Evolutionary conservation across 2,113 vertebrate genomes (phyloP).

Genomic region (Cebidichthys violaceus): DNA sequence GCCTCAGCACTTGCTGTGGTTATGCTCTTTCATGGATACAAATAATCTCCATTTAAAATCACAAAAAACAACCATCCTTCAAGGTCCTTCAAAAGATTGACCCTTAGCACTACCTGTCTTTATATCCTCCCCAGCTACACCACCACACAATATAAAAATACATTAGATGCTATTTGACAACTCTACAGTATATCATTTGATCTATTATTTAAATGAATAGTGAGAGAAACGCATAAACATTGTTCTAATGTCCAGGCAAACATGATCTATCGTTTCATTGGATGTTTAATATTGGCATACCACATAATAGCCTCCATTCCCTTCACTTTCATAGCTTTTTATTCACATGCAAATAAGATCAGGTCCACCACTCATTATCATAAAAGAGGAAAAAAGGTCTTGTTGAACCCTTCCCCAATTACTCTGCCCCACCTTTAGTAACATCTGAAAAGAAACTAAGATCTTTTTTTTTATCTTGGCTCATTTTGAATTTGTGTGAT

Average conservation of each 20-base stretch:
- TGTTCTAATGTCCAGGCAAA: slow-evolving; percentile 27
- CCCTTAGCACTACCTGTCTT: not conserved
- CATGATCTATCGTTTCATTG: slow-evolving; percentile 43
- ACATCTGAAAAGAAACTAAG: slow-evolving; percentile 41
- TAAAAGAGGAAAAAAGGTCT: slow-evolving; percentile 29
- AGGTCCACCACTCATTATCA: slow-evolving; percentile 40
- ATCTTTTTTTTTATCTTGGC: slow-evolving; percentile 52
- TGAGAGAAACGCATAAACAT: not conserved
- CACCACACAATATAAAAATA: not conserved
- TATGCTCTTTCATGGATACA: not conserved
- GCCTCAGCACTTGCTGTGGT: not conserved
- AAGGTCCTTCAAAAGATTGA: not conserved
- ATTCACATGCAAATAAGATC: slow-evolving; percentile 71
- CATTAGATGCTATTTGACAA: too few relatives aligned
- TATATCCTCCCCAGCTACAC: not conserved
- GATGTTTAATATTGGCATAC: slow-evolving; percentile 54
- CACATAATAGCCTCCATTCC: slow-evolving; percentile 45
- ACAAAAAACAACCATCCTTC: not conserved
- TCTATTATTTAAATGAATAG: not conserved
- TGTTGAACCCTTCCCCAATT: slow-evolving; percentile 24
- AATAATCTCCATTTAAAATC: slow-evolving; percentile 15
- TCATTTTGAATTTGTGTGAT: slow-evolving; percentile 27
- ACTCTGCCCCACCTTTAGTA: not conserved
- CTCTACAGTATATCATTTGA: not conserved
- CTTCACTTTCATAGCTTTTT: slow-evolving; percentile 57